Base-by-base conservation (phyloP, 53 echinoderm and acorn worm species). In the Stichopus horrens region DNA sequence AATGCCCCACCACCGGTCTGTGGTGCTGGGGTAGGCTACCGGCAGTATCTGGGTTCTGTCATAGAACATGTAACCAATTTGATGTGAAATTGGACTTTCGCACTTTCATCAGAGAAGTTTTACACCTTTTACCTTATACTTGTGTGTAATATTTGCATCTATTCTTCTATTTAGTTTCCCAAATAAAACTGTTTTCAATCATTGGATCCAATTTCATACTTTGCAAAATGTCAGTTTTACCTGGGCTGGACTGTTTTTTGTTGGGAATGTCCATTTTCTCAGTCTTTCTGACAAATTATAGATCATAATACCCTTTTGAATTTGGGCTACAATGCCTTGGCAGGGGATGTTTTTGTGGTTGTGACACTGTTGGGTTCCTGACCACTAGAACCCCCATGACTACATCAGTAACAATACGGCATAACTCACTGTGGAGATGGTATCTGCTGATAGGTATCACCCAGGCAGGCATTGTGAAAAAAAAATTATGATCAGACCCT, bases 311-410 rank as follows among this genome's bases (percentile, higher is more conserved):
- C 4, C 71, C 18, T 59, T 20, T 20, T n/a, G 18, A 71, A n/a
- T 71, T 71, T 71, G 71, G 71, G 14, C 19, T 10, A 60, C 14
- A 63, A n/a, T 71, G 18, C 18, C 71, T 4, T n/a, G 18, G 71
- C n/a, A 71, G 71, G 71, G 71, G 71, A 71, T 71, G 71, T 71
- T 71, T 71, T 71, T 71, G 71, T 71, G 71, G 71, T 13, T 4
- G 18, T 20, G 19, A 16, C 71, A 71, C 71, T n/a, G 71, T 71
- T 18, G 71, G 71, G 71, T 71, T 18, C n/a, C 18, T 71, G 71
- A 71, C 71, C 71, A 71, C 71, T 20, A 71, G 71, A 71, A 71
- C 4, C 71, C 71, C 71, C 19, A n/a, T 13, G 71, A 71, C 19
- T 21, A 11, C 7, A 7, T 71, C 11, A 71, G 71, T 71, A 71